Base-by-base conservation (phyloP, 2,888 invertebrate genomes). In the Apamea sordens region DNA sequence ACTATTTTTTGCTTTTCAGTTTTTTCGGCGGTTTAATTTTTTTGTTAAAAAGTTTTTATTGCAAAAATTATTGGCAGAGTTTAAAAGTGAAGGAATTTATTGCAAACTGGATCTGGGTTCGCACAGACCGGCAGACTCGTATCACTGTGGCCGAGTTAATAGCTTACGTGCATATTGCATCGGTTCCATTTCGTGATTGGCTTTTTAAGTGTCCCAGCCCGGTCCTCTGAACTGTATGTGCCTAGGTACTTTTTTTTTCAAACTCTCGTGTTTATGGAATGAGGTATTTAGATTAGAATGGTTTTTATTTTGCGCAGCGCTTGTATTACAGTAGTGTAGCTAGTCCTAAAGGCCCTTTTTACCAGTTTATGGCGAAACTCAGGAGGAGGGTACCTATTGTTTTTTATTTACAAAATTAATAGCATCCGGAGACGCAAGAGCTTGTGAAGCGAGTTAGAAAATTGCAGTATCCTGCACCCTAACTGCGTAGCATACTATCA, bases 91-190 rank as follows among this genome's bases (percentile, higher is more conserved):
- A 71, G 61, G 80, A 50, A 78, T 81, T 85, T 80, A 83, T 81
- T 84, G 78, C 56, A 73, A 82, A 78, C 73, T n/a, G 77, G 50
- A 32, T 65, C 69, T 75, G 36, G 75, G 59, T 53, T 50, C 75
- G 68, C 47, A 5, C 56, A 70, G 36, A 64, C 32, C 32, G 64
- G 73, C 79, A 72, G 73, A 28, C 76, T 67, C 69, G 65, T 80
- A 83, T 84, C 84, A 82, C 71, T 82, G 77, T 74, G 79, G 82
- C 73, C 80, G 82, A 89, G 90, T 91, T 93, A 93, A 93, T 91
- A 90, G 91, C 87, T 87, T 90, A 91, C 91, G 90, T 94, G 93
- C 92, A 93, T 92, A 92, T 91, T 93, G 92, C 92, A 92, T 90
- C 86, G 90, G 78, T 70, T 89, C 92, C 91, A 91, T 93, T 91